phyloP scores from a whole-genome alignment of 2,113 vertebrate species.

The Misgurnus mizolepis region DNA sequence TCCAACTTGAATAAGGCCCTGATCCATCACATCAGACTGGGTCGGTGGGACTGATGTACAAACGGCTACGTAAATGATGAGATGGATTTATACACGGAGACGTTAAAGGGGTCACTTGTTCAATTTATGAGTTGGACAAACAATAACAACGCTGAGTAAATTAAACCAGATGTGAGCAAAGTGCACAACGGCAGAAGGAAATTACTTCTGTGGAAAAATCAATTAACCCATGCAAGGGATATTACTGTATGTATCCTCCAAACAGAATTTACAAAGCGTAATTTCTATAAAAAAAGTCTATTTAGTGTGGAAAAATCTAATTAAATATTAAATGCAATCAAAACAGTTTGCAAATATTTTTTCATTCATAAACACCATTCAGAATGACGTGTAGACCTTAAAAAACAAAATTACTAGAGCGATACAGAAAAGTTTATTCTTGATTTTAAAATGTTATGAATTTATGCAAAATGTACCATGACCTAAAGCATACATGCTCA shows the following conservation, averaged over 20 bases:
- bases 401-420: neutral
- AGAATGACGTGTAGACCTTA: neutral
- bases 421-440: neutral
- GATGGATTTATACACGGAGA: constrained; percentile 15
- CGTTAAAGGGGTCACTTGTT: neutral
- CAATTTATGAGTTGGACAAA: constrained; percentile 24
- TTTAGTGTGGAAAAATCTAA: no score
- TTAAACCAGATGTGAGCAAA: constrained; percentile 48
- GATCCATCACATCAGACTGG: constrained; percentile 40
- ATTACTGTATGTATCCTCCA: neutral
- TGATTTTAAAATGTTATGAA: neutral
- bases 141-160: constrained; percentile 40
- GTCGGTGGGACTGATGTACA: neutral
- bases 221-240: neutral
- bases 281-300: no score
- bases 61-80: constrained; percentile 10
- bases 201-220: constrained; percentile 17
- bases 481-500: neutral
- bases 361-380: neutral
- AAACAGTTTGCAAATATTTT: no score
- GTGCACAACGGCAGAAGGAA: constrained; percentile 28
- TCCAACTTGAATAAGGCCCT: constrained; percentile 54
- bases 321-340: no score
- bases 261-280: neutral
- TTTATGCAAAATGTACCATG: neutral